A percentile compares a stretch with the other conserved stretches of the same genome.
These are phyloP conservation scores for Chloropsis hardwickii DNA, from an alignment of 2,113 vertebrate species.

Conservation along the genomic window DNA sequence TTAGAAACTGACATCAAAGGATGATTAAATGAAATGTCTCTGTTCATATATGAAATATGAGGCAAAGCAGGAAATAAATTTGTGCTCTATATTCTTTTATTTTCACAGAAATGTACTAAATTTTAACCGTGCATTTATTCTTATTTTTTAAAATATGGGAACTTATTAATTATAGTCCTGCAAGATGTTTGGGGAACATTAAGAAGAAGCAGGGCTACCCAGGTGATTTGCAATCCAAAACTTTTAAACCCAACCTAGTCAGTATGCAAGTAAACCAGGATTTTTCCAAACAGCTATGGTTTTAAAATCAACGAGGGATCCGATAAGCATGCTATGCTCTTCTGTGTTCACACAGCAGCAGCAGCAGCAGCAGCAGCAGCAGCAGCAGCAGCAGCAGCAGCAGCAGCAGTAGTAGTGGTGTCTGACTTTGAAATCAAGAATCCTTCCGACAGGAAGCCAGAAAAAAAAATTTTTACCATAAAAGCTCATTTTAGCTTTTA, in stretches of 20 bases:
- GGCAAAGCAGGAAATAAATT: not conserved
- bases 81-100: not conserved
- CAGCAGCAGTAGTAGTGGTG: accelerated
- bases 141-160: not conserved
- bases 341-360: not conserved
- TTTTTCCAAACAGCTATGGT: not conserved
- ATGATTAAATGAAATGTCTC: not conserved
- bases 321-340: not conserved
- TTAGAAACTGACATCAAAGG: not conserved
- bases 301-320: not conserved
- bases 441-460: not conserved
- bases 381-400: not conserved
- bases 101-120: not conserved
- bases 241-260: not conserved
- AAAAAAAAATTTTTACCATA: not conserved
- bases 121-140: not conserved
- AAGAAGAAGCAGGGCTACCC: not conserved
- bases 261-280: not conserved
- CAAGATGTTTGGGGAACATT: not conserved
- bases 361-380: not conserved
- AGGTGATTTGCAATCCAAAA: not conserved
- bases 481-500: not conserved
- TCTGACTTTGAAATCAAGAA: not conserved
- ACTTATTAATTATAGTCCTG: not conserved
- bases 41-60: not conserved